These are phyloP conservation scores for Neopelma chrysocephalum DNA, from an alignment of 2,797 vertebrate genomes.

Conservation along the genomic window DNA sequence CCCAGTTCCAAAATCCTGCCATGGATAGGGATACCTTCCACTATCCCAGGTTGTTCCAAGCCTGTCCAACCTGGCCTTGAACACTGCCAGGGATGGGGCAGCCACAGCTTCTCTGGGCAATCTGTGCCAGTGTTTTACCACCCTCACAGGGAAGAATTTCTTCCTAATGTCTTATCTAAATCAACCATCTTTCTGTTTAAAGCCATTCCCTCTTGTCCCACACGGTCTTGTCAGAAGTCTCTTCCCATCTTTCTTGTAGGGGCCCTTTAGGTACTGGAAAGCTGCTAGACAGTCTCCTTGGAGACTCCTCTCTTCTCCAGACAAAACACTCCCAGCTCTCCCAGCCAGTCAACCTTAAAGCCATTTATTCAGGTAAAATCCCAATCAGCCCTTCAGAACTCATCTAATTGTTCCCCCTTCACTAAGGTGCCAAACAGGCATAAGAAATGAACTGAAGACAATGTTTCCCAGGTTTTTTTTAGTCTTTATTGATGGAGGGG, in stretches of 20 bases:
- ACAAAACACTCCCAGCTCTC: neutral
- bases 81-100: neutral
- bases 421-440: neutral
- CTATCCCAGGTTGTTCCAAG: neutral
- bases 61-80: neutral
- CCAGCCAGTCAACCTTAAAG: neutral
- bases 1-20: neutral
- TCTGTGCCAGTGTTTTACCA: neutral
- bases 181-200: neutral
- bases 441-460: neutral
- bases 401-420: neutral
- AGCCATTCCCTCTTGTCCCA: neutral
- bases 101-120: neutral
- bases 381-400: neutral
- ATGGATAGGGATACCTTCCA: no score
- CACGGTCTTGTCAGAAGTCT: neutral
- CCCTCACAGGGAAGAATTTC: no score
- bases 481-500: no score
- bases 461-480: neutral
- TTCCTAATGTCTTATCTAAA: neutral
- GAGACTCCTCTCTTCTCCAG: neutral
- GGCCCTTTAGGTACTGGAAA: neutral
- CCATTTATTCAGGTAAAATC: neutral
- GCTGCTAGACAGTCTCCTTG: neutral
- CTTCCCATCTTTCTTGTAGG: neutral